phyloP scores from a whole-genome alignment of 2,888 invertebrate species.

The Tridacna gigas region DNA sequence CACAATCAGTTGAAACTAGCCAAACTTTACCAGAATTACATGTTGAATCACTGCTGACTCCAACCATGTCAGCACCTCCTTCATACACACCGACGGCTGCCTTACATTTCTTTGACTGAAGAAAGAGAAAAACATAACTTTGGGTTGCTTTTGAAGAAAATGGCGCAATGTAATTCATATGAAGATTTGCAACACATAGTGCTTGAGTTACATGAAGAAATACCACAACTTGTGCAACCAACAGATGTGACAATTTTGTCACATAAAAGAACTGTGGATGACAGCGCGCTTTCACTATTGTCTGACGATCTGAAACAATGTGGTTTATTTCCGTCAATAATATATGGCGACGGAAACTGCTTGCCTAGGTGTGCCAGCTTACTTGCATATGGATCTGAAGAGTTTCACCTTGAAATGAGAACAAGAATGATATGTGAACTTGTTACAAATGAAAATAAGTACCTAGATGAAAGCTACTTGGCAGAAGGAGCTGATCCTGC shows the following conservation, averaged over 20 bases:
- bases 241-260: not conserved
- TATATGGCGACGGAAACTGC: slow-evolving; percentile 30
- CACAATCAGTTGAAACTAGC: too few relatives aligned
- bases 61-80: too few relatives aligned
- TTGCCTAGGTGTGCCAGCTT: slow-evolving; percentile 27
- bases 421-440: slow-evolving; percentile 8
- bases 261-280: not conserved
- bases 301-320: not conserved
- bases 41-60: too few relatives aligned
- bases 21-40: too few relatives aligned
- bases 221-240: not conserved
- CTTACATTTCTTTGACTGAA: too few relatives aligned
- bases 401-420: slow-evolving; percentile 16
- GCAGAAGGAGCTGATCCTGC: not conserved
- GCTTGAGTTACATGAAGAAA: not conserved
- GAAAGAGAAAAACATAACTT: too few relatives aligned
- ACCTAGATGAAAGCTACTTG: slow-evolving; percentile 4
- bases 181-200: not conserved
- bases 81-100: too few relatives aligned
- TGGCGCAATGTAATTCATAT: not conserved
- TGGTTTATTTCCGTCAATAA: slow-evolving; percentile 18
- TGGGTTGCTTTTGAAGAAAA: not conserved
- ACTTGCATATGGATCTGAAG: slow-evolving; percentile 31
- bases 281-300: not conserved
- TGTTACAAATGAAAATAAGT: slow-evolving; percentile 4